Percentiles rank a stretch among this genome's conserved stretches.
Conservation (phyloP, 1,140 invertebrate genomes). For the Brachionus calyciflorus region DNA sequence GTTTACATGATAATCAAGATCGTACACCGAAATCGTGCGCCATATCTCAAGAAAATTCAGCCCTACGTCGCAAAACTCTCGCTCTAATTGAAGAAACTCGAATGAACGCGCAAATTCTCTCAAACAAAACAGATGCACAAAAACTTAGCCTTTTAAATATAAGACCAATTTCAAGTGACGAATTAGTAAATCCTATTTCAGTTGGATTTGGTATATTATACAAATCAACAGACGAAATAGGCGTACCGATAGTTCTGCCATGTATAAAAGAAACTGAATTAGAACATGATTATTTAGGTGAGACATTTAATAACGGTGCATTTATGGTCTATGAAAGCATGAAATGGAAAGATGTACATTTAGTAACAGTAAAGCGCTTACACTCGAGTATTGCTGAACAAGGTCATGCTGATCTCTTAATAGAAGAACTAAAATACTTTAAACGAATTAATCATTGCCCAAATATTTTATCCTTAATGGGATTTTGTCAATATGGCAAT, state of each 20-base stretch:
- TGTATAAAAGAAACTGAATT: background rate
- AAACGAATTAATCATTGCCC: slow-evolving; percentile 50
- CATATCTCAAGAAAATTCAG: slow-evolving; percentile 13
- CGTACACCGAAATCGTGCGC: slow-evolving; percentile 36
- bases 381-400: slow-evolving; percentile 50
- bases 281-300: slow-evolving; percentile 11
- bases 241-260: slow-evolving; percentile 27
- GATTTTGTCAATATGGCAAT: slow-evolving; percentile 57
- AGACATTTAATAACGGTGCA: slow-evolving; percentile 22
- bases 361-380: slow-evolving; percentile 58
- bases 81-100: slow-evolving; percentile 43
- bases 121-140: background rate
- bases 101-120: slow-evolving; percentile 28
- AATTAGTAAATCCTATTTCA: slow-evolving; percentile 32
- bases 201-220: slow-evolving; percentile 31
- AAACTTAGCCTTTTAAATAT: background rate
- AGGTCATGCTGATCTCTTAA: slow-evolving; percentile 57
- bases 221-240: slow-evolving; percentile 16
- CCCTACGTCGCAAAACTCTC: slow-evolving; percentile 1
- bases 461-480: slow-evolving; percentile 59
- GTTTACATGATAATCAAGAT: slow-evolving; percentile 14
- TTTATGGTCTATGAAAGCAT: slow-evolving; percentile 50
- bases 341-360: slow-evolving; percentile 53
- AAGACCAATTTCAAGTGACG: slow-evolving; percentile 17
- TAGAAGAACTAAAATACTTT: slow-evolving; percentile 56